Evolutionary conservation across 2,113 vertebrate genomes (phyloP), one percentile per base, ranked within the genome.

Genomic region (Pachyramphus minor): DNA sequence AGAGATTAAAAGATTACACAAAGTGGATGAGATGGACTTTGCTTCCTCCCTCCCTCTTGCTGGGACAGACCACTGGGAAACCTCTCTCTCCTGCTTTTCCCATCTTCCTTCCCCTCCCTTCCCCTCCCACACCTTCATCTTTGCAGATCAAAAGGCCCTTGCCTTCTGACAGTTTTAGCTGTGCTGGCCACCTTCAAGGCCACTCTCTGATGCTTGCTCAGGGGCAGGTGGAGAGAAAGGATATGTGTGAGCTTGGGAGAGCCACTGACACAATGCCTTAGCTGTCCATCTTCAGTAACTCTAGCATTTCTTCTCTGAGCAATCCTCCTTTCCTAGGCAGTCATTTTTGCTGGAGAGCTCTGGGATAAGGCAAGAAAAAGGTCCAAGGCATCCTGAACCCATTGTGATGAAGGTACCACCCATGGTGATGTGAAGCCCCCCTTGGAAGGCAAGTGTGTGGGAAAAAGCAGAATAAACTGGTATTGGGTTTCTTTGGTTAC

Each of bases 1-100:
- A 97, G 93, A 97, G 97, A 97, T 98, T 98, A 98, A 97, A 97
- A 97, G 98, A 98, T 96, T 96, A 96, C 68, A 66, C 68, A 74
- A 86, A 96, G 83, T 92, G 91, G 79, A 97, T 96, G 84, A 90
- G 88, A 95, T 73, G 53, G 80, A 92, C 49, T 95, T 96, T 89
- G 86, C 82, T 97, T 45, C 58, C 73, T 93, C 37, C 25, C 19
- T 96, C 44, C 25, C 53, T 89, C 74, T 92, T 91, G 63, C 59
- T 94, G 69, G 71, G 86, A 89, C 74, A 87, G 87, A 89, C 60
- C 67, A 91, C 64, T 83, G 33, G 39, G 74, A 91, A 91, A 49
- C 64, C 44, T 75, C 68, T 77, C 67, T 87, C 52, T 72, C 55
- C 31, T 49, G 49, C 50, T 84, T 79, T 91, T 47, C 39, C 71